phyloP scores from a whole-genome alignment of 2,888 invertebrate genomes.

The Carabus problematicus region DNA sequence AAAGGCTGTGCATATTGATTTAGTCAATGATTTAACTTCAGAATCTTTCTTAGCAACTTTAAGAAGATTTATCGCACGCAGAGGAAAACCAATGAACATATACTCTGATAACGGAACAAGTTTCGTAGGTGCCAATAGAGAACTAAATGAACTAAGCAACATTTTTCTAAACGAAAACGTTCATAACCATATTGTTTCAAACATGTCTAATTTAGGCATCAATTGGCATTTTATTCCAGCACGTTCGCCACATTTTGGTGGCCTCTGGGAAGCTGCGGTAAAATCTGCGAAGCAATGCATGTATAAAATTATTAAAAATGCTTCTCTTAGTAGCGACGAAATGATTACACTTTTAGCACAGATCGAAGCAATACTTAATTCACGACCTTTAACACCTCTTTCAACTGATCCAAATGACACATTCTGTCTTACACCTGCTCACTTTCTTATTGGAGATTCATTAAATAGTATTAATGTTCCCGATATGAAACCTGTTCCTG shows the following conservation, averaged over 20 bases:
- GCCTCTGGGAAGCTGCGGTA: conserved; percentile 15
- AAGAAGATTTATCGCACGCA: conserved; percentile 45
- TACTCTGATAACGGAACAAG: conserved; percentile 47
- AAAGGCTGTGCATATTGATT: too few species aligned
- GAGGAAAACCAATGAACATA: conserved; percentile 44
- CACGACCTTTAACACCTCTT: conserved; percentile 16
- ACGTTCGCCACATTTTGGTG: conserved; percentile 22
- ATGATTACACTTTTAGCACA: conserved; percentile 1
- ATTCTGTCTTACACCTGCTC: conserved; percentile 15
- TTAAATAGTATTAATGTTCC: conserved; percentile 44
- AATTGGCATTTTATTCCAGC: conserved; percentile 14
- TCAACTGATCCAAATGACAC: conserved; percentile 18
- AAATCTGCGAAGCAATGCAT: conserved; percentile 9
- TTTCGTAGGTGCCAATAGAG: conserved; percentile 22
- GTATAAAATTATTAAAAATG: not conserved
- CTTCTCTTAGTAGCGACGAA: conserved; percentile 13
- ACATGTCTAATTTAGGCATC: not conserved
- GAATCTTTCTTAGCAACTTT: conserved; percentile 46
- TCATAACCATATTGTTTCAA: not conserved
- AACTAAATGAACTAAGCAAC: conserved; percentile 17
- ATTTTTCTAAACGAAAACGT: conserved; percentile 13
- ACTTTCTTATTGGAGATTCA: conserved; percentile 43
- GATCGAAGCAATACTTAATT: conserved; percentile 22
- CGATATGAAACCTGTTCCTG: conserved; percentile 22
- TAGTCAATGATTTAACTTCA: conserved; percentile 46